phyloP scores from a whole-genome alignment of 2,797 vertebrate species.

The Morelia viridis region DNA sequence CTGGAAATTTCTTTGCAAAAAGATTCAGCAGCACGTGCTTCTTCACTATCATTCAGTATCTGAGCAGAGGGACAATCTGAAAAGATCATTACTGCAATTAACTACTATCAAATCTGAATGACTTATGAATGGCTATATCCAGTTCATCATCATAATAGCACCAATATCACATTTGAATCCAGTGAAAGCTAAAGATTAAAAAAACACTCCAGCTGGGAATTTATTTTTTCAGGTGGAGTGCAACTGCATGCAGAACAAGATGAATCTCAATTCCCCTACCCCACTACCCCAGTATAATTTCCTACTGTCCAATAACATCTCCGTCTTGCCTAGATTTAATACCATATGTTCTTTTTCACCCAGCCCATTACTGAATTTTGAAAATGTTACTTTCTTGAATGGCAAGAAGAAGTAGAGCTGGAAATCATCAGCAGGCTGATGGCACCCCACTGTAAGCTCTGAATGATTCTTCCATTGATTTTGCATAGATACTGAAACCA shows the following conservation, averaged over 20 bases:
- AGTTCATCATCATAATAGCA: neutral
- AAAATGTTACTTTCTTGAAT: neutral
- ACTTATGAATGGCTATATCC: neutral
- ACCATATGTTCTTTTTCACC: neutral
- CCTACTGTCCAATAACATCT: neutral
- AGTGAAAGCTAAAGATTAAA: neutral
- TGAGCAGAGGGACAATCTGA: conserved; percentile 59
- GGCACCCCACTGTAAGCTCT: neutral
- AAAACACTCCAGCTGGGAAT: neutral
- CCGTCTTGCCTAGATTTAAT: neutral
- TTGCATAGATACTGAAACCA: neutral
- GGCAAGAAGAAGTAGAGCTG: neutral
- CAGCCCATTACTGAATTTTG: neutral
- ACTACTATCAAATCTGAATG: neutral
- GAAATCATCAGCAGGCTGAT: neutral
- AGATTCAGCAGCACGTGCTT: conserved; percentile 69
- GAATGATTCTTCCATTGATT: neutral
- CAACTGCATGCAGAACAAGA: too few species aligned
- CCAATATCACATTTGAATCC: neutral
- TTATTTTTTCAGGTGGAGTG: too few species aligned
- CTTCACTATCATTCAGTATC: conserved; percentile 69
- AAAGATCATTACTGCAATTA: conserved; percentile 25
- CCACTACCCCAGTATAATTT: too few species aligned
- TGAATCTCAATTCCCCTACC: too few species aligned
- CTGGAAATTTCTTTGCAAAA: conserved; percentile 73